phyloP scores from a whole-genome alignment of 2,888 invertebrate genomes.

The Archips crataeganus region DNA sequence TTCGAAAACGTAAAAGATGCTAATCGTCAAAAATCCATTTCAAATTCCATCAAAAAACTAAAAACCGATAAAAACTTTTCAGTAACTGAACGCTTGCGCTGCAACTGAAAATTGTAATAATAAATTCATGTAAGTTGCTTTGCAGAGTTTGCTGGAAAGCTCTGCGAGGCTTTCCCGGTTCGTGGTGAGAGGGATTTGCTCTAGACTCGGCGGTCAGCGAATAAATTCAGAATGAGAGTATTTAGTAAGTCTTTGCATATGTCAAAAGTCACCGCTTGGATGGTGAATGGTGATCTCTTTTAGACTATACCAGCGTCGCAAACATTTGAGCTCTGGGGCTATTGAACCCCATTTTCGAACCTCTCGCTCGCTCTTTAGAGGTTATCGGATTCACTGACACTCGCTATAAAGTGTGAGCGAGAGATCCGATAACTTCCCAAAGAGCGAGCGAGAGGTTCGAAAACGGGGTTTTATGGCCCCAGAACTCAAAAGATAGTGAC shows the following conservation, averaged over 20 bases:
- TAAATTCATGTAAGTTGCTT: constrained; percentile 36
- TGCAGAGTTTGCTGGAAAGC: constrained; percentile 32
- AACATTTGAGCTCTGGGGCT: too few relatives aligned
- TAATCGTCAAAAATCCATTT: constrained; percentile 11
- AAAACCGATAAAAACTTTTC: constrained; percentile 31
- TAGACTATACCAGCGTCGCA: too few relatives aligned
- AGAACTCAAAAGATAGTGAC: too few relatives aligned
- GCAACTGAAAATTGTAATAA: constrained; percentile 40
- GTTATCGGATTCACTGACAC: too few relatives aligned
- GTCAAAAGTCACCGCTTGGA: not conserved
- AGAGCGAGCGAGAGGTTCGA: too few relatives aligned
- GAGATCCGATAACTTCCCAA: too few relatives aligned
- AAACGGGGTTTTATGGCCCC: too few relatives aligned
- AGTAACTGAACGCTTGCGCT: constrained; percentile 16
- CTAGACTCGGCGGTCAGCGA: constrained; percentile 23
- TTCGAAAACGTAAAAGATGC: not conserved
- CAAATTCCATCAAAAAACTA: constrained; percentile 11
- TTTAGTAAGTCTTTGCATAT: constrained; percentile 20
- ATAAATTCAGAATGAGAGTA: constrained; percentile 20
- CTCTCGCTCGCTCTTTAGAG: too few relatives aligned
- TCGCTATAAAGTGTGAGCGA: too few relatives aligned
- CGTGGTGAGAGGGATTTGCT: constrained; percentile 33
- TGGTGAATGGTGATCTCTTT: not conserved
- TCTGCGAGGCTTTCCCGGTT: constrained; percentile 24
- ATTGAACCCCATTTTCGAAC: too few relatives aligned